Percentiles rank a stretch among this genome's conserved stretches.
These are phyloP conservation scores for Ciconia boyciana DNA, from an alignment of 2,113 vertebrate species.

Conservation along the genomic window DNA sequence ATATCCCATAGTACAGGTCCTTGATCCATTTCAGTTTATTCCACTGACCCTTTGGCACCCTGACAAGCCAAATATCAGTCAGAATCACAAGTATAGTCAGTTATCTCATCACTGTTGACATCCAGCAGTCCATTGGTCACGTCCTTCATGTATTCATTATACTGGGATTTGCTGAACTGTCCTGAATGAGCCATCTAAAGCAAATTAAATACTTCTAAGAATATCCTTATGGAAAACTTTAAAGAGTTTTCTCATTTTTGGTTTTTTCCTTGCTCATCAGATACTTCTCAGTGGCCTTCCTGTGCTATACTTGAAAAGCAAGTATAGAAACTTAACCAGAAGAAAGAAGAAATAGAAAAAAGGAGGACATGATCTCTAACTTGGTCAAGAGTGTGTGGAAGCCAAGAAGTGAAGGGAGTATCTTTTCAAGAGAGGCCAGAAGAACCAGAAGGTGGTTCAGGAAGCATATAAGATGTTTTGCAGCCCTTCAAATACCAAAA, in stretches of 20 bases:
- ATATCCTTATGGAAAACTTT: background rate
- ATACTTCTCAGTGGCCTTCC: background rate
- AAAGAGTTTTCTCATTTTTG: background rate
- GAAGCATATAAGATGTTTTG: background rate
- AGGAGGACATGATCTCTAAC: background rate
- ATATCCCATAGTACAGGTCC: background rate
- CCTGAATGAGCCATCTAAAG: background rate
- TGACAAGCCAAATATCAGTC: background rate
- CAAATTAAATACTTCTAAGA: slow-evolving; percentile 13
- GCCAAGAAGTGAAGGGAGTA: background rate
- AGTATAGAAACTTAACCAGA: background rate
- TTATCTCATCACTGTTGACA: background rate
- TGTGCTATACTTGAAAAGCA: background rate
- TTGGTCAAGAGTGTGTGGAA: background rate
- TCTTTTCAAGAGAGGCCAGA: background rate
- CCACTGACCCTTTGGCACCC: background rate
- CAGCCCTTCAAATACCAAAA: background rate
- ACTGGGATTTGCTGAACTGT: background rate
- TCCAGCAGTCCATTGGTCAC: background rate
- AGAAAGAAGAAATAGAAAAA: background rate
- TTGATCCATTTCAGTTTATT: background rate
- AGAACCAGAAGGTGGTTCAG: background rate
- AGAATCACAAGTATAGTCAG: background rate
- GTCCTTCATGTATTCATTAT: background rate
- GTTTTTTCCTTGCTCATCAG: background rate